Percentiles rank a stretch among this genome's conserved stretches.
Evolutionary conservation across 1,140 invertebrate genomes (phyloP).

Genomic region (Drosophila sechellia): DNA sequence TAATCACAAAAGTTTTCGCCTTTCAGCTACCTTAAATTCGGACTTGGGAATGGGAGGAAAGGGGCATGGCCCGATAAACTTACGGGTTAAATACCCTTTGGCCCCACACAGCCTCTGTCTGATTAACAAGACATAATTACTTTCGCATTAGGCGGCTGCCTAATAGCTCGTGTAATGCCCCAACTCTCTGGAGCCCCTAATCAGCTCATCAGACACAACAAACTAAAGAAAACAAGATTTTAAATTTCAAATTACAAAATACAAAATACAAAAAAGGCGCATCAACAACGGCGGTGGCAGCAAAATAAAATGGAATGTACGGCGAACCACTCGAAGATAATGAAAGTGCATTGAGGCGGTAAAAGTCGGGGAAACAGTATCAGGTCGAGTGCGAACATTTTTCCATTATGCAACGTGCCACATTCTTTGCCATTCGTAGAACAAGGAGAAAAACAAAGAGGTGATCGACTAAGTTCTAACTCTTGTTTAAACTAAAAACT

Average conservation of each 20-base stretch:
- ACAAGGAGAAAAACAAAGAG: neutral
- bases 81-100: conserved; percentile 63
- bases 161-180: conserved; percentile 76
- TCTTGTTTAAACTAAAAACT: too few species aligned
- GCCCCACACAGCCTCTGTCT: conserved; percentile 45
- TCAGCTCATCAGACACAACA: conserved; percentile 67
- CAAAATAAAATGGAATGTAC: conserved; percentile 30
- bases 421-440: conserved; percentile 50
- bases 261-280: conserved; percentile 16
- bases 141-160: conserved; percentile 75
- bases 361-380: conserved; percentile 58
- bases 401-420: conserved; percentile 71
- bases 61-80: conserved; percentile 35
- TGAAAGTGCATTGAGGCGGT: conserved; percentile 77
- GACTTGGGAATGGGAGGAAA: conserved; percentile 23
- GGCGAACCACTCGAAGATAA: conserved; percentile 71
- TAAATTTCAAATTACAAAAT: conserved; percentile 28
- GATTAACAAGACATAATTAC: conserved; percentile 81
- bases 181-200: conserved; percentile 46
- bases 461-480: neutral
- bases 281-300: conserved; percentile 13
- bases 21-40: conserved; percentile 68
- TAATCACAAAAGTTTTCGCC: conserved; percentile 72
- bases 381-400: conserved; percentile 73
- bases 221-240: conserved; percentile 37